A percentile compares a stretch with the other conserved stretches of the same genome.
Evolutionary conservation across 2,113 vertebrate species (phyloP).

Genomic region (Ciconia stormi): DNA sequence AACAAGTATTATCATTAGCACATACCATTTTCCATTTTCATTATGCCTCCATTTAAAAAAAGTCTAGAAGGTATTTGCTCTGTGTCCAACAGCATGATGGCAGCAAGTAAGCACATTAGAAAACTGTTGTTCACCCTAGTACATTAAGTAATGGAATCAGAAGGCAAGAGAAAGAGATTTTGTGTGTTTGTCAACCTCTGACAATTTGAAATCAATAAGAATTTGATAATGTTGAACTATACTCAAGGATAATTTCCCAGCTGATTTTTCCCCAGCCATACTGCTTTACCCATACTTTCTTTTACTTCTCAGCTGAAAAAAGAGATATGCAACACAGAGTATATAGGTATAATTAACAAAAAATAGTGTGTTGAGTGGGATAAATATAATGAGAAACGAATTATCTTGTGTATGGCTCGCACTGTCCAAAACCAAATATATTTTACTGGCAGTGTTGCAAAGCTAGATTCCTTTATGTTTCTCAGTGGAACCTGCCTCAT

Average conservation of each 20-base stretch:
- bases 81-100: not conserved
- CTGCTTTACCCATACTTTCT: not conserved
- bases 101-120: not conserved
- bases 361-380: not conserved
- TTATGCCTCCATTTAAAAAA: not conserved
- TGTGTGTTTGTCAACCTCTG: not conserved
- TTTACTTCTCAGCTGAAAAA: not conserved
- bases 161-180: not conserved
- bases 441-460: not conserved
- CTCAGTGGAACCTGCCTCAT: not conserved
- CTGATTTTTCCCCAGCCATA: not conserved
- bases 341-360: not conserved
- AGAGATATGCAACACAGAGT: not conserved
- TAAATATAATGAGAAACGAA: not conserved
- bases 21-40: not conserved
- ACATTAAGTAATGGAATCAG: slow-evolving; percentile 20
- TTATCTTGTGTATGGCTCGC: not conserved
- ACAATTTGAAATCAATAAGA: slow-evolving; percentile 31
- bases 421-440: not conserved
- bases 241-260: not conserved
- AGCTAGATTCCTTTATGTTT: not conserved
- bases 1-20: not conserved
- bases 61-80: not conserved
- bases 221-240: not conserved
- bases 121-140: not conserved